Conservation (phyloP, 2,113 vertebrate genomes). For the Sylvilagus bachmani region DNA sequence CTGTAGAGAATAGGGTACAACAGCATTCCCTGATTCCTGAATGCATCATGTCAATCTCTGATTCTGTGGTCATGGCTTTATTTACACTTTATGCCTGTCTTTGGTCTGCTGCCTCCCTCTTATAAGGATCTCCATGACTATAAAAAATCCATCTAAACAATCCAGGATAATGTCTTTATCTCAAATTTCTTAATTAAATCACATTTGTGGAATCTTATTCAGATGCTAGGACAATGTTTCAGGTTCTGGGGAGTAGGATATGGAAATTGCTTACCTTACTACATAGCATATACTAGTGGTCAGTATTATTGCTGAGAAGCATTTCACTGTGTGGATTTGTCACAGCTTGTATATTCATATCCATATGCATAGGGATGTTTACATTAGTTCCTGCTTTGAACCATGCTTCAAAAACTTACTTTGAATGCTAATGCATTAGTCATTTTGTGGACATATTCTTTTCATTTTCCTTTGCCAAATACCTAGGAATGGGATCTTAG, state of each 20-base stretch:
- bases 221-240: not conserved
- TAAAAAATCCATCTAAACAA: not conserved
- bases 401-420: not conserved
- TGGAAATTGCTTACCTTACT: not conserved
- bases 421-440: not conserved
- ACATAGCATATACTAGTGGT: not conserved
- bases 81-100: not conserved
- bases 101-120: not conserved
- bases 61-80: not conserved
- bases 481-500: not conserved
- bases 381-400: not conserved
- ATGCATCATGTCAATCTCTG: not conserved
- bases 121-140: not conserved
- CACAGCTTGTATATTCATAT: not conserved
- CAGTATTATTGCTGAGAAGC: not conserved
- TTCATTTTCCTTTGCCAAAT: not conserved
- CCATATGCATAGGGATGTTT: not conserved
- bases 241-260: not conserved
- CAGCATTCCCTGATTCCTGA: not conserved
- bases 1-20: too few species aligned
- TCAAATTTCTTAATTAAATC: not conserved
- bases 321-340: not conserved
- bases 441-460: not conserved
- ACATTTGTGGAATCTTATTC: not conserved
- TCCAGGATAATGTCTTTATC: not conserved